Evolutionary conservation across 2,113 vertebrate species (phyloP).

Genomic region (Burhinus oedicnemus): DNA sequence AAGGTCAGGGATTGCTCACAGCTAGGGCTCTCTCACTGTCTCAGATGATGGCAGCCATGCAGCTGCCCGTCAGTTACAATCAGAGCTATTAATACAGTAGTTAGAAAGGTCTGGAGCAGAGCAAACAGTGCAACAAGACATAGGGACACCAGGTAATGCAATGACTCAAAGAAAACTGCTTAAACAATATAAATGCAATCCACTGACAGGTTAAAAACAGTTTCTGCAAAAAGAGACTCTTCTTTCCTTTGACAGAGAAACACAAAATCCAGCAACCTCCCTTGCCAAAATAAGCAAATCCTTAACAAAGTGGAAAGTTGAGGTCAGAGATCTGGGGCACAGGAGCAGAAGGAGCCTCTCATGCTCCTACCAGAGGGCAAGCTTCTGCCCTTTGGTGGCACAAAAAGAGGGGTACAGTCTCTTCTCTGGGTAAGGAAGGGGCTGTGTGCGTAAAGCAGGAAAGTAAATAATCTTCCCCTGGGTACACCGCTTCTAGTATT

Average conservation of each 20-base stretch:
- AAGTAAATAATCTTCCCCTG: not conserved
- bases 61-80: not conserved
- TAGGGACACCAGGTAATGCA: not conserved
- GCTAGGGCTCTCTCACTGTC: not conserved
- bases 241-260: not conserved
- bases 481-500: not conserved
- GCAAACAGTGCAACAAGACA: not conserved
- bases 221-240: not conserved
- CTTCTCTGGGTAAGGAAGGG: not conserved
- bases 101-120: not conserved
- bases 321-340: not conserved
- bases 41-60: not conserved
- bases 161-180: not conserved
- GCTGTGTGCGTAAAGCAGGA: not conserved
- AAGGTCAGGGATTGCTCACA: not conserved
- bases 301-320: not conserved
- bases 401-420: not conserved
- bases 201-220: not conserved
- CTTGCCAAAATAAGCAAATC: not conserved
- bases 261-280: not conserved
- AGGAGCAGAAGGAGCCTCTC: not conserved
- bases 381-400: not conserved
- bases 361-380: not conserved
- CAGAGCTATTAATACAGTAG: not conserved
- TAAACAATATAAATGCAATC: not conserved